A percentile compares a stretch with the other conserved stretches of the same genome.
Evolutionary conservation across 2,888 invertebrate species (phyloP).

Genomic region (Troglohyphantes excavatus): DNA sequence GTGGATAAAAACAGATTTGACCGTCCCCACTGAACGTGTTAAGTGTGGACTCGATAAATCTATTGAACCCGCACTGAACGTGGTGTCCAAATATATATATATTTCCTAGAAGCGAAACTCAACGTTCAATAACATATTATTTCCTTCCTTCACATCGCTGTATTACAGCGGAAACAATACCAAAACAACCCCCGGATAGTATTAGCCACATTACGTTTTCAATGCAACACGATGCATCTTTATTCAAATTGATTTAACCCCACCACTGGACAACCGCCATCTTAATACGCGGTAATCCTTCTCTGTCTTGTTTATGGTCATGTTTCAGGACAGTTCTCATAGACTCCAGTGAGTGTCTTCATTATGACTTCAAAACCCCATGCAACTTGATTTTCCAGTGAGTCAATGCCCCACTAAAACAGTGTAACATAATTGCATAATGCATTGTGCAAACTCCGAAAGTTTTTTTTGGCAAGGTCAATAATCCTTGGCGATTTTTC

Average conservation of each 20-base stretch:
- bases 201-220: neutral
- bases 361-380: neutral
- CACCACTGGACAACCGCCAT: neutral
- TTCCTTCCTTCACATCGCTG: too few species aligned
- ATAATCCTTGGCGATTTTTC: neutral
- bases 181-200: neutral
- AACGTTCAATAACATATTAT: too few species aligned
- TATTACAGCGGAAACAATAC: slow-evolving; percentile 24
- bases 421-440: slow-evolving; percentile 41
- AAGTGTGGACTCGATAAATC: too few species aligned
- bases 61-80: too few species aligned
- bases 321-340: slow-evolving; percentile 13
- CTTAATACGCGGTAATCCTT: neutral
- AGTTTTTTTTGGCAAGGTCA: slow-evolving; percentile 10
- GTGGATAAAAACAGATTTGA: too few species aligned
- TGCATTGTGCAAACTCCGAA: neutral
- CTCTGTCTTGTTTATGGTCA: neutral
- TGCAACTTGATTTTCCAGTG: slow-evolving; percentile 7
- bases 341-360: neutral
- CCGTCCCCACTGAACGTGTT: too few species aligned
- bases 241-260: slow-evolving; percentile 5
- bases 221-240: neutral
- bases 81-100: too few species aligned
- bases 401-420: slow-evolving; percentile 66
- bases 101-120: too few species aligned